Base-by-base conservation (phyloP, 2,888 invertebrate species). In the Lacanobia oleracea region DNA sequence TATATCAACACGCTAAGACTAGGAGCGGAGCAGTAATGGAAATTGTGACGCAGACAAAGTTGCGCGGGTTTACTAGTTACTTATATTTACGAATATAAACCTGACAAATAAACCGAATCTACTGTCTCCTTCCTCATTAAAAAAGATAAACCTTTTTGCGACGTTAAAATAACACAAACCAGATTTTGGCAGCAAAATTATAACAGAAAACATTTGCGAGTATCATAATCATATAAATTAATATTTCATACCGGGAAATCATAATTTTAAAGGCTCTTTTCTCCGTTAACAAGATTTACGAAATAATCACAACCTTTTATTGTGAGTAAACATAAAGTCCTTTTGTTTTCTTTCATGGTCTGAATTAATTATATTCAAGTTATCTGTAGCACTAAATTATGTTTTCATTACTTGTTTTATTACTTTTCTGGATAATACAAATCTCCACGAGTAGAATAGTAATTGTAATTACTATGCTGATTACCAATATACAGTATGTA, bases 381-480 rank as follows among this genome's bases (percentile, higher is more conserved):
- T 67, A 76, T 76, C 68, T 73, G 33, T 43, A 23, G n/a, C n/a
- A 76, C n/a, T 67, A 18, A 45, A 67, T 73, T 59, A 75, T 57
- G n/a, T 37, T 59, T 51, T 37, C 9, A 56, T 67, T 21, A n/a
- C 67, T 37, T 37, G 43, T 61, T 53, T 71, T 18, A 70, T 71
- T 53, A 43, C 18, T n/a, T 48, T 75, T 56, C 54, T 66, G 48
- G 33, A 33, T 50, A 76, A 75, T 54, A 23, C 51, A 1, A 27
- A 3, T 33, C 4, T 27, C 33, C 37, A 74, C 64, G n/a, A 53
- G 45, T 43, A 21, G 23, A 45, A 53, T 45, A 23, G 4, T 27
- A 14, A 75, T 37, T 23, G 53, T 27, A 53, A 64, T 23, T 1
- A n/a, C 23, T 50, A 67, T 33, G 43, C 18, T 21, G 2, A 18